Base-by-base conservation (phyloP, 2,888 invertebrate genomes). In the Silvanus unidentatus region DNA sequence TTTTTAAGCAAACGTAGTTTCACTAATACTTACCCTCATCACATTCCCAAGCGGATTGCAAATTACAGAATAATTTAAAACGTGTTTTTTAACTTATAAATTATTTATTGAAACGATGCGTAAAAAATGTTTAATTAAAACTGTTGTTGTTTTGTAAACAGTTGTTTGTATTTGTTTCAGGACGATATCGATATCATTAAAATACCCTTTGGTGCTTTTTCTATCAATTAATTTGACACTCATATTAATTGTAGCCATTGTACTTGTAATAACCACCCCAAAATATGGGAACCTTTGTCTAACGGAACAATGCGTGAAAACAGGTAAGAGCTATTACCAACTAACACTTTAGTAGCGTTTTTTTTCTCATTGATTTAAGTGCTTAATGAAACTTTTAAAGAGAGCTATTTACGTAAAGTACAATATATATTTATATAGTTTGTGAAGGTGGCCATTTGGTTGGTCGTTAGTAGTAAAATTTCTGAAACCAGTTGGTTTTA, bases 291-390 rank as follows among this genome's bases (percentile, higher is more conserved):
- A 70, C 32, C 73, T 77, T 34, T 82, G 82, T 59, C 65, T 80
- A 63, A 78, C 73, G 55, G 79, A 80, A 59, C 77, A 79, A 56
- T 82, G 82, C 61, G 77, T 82, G 13, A 76, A 75, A 45, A 81
- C 82, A 60, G 82, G 82, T 82, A 53, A 64, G 67, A 55, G 13
- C 28, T 9, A 28, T 28, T n/a, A n/a, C n/a, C n/a, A n/a, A n/a
- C n/a, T n/a, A n/a, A n/a, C n/a, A n/a, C n/a, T n/a, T n/a, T n/a
- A n/a, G n/a, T n/a, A n/a, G n/a, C n/a, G n/a, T n/a, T n/a, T n/a
- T n/a, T n/a, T n/a, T n/a, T n/a, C n/a, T n/a, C n/a, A n/a, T n/a
- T n/a, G n/a, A n/a, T n/a, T n/a, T n/a, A n/a, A n/a, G n/a, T n/a
- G n/a, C n/a, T 45, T 40, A 38, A 27, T 32, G 16, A 37, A 43